Evolutionary conservation across 2,888 invertebrate genomes (phyloP), one percentile per base, ranked within the genome.

Genomic region (Acholoe squamosa): DNA sequence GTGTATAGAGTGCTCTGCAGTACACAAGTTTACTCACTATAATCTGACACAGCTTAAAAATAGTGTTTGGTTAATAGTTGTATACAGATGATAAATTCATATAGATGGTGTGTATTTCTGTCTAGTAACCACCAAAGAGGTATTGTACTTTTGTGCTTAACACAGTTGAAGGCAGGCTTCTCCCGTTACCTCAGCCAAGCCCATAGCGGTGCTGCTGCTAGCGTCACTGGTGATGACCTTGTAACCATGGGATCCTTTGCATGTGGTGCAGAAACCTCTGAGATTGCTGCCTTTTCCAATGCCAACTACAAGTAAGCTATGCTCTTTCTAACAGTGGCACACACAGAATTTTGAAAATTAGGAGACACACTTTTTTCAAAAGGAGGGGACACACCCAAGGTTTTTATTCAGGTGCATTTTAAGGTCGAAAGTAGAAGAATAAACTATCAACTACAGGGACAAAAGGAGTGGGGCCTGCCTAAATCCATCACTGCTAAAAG

Each of bases 241-340:
- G 90, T 92, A 28, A 91, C 92, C 14, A 90, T 93, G 0, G 93
- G 93, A 22, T 92, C 93, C 77, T 92, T 93, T 90, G 92, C 92
- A 16, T 93, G 93, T 90, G 93, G 93, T 14, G 93, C 93, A 5
- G 88, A 92, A n/a, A 92, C 93, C 0, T 28, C 90, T 14, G 92
- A 93, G n/a, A 93, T 93, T 33, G 51, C 54, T 25, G 67, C 61
- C 3, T 91, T 93, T 0, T n/a, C 84, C 14, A 91, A 91, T 14
- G 77, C 91, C 28, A 91, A 91, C 5, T 93, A 93, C 92, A 92
- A 92, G 93, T 93, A 91, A 71, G 25, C 25, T 71, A 3, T 71
- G 14, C 7, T 71, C 28, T 71, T 14, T 71, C 71, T 28, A n/a
- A n/a, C 19, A 61, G n/a, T n/a, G n/a, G n/a, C n/a, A n/a, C n/a